Percentiles rank a stretch among this genome's conserved stretches.
These are phyloP conservation scores for Porites evermanni DNA, from an alignment of 92 coral and sea anemone species.

Conservation along the genomic window DNA sequence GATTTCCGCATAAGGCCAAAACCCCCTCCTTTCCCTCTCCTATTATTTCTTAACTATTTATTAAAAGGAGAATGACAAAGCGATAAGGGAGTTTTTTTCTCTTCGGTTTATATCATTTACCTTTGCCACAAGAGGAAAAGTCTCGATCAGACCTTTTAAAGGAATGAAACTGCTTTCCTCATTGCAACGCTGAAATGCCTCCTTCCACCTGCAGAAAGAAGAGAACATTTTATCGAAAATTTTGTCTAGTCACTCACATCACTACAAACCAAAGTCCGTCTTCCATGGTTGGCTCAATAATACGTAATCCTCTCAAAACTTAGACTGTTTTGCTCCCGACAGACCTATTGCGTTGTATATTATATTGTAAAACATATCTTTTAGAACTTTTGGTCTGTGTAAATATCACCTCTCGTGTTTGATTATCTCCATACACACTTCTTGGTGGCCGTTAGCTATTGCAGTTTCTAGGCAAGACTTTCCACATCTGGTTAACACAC, in stretches of 20 bases:
- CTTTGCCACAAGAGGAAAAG: constrained; percentile 82
- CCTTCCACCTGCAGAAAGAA: constrained; percentile 66
- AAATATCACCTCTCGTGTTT: constrained; percentile 65
- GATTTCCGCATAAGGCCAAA: too few species aligned
- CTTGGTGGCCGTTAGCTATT: constrained; percentile 62
- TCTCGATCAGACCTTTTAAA: constrained; percentile 74
- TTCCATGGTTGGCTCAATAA: too few species aligned
- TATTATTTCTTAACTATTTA: too few species aligned
- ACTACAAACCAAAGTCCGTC: too few species aligned
- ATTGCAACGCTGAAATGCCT: constrained; percentile 44
- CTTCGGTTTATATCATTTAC: constrained; percentile 30
- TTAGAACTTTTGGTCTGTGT: too few species aligned
- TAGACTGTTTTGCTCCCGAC: too few species aligned
- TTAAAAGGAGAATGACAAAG: too few species aligned
- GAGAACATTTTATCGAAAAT: background rate
- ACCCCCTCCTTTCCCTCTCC: too few species aligned
- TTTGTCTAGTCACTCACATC: too few species aligned
- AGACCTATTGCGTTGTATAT: too few species aligned
- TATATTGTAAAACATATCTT: too few species aligned
- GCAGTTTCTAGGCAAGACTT: constrained; percentile 75
- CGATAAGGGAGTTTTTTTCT: background rate
- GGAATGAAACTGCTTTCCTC: constrained; percentile 54
- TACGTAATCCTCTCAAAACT: too few species aligned
- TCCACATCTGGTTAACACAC: constrained; percentile 47
- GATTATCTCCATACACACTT: constrained; percentile 74